Base-by-base conservation (phyloP, 2,797 vertebrate species). In the Sandelia bainsii region DNA sequence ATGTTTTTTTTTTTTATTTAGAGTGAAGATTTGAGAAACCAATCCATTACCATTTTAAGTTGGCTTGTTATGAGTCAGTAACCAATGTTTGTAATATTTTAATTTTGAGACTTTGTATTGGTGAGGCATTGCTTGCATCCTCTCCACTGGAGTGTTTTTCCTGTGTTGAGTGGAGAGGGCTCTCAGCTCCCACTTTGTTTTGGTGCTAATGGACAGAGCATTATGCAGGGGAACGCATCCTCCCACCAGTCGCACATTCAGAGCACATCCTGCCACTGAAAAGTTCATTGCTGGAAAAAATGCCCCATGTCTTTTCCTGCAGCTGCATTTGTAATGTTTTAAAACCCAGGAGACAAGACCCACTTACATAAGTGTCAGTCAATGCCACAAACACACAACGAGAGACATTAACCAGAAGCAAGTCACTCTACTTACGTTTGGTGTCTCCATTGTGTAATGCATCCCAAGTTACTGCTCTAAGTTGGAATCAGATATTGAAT, bases 251-350 rank as follows among this genome's bases (percentile, higher is more conserved):
- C 20, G 10, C 10, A 10, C 86, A 90, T 88, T 85, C 82, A 88
- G 25, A 65, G 60, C 75, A 88, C 89, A 87, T 91, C 89, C 80
- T 89, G 87, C 75, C 69, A 56, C 78, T 81, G 82, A 90, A 89
- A 87, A 85, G 81, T 88, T 91, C 65, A 87, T 87, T 76, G 80
- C 83, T 75, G 49, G 60, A 72, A 74, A 77, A 79, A 70, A 76
- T 62, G 37, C 20, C 56, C 53, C 10, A 7, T 63, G 46, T 72
- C 72, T 74, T 75, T 80, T 60, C 73, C 63, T 19, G 57, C 77
- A 85, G 87, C 74, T 77, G 57, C 66, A 75, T 86, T 78, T 57
- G 67, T 76, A 66, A 75, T 75, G 69, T 79, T 85, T 75, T 71
- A 53, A 75, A 79, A 42, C 73, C 75, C 69, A 14, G 42, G 69